Evolutionary conservation across 2,797 vertebrate genomes (phyloP), one percentile per base, ranked within the genome.

Genomic region (Passerculus sandwichensis): DNA sequence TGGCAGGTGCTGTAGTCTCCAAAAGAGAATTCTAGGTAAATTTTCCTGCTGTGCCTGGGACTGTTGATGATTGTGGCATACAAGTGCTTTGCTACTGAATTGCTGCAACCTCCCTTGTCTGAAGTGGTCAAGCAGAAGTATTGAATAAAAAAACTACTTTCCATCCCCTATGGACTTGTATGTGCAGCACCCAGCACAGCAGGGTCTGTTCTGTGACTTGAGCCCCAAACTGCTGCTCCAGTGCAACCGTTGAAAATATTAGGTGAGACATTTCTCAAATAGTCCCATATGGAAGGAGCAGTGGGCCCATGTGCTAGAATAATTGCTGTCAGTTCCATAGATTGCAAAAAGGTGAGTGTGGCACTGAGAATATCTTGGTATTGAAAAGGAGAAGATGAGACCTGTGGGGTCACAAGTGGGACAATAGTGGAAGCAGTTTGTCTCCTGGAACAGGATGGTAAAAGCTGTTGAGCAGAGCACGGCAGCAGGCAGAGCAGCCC

Each of bases 351-450:
- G 11, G 17, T 56, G 34, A 73, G 20, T 17, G 30, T 67, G 83
- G 76, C 71, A 61, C 57, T 61, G 56, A 84, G 50, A 90, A 26
- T 34, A 54, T 34, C 32, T 51, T 2, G 0, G 38, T 91, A 64
- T 70, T 93, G 84, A 80, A 85, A 81, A 64, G 59, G 50, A 80
- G 69, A 70, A 76, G 59, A 72, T 86, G 62, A 92, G n/a, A 91
- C 56, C 73, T 85, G 3, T 57, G 36, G 51, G 56, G 44, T 85
- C 79, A 81, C 50, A 59, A 69, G 81, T 0, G 0, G 75, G n/a
- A 92, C 81, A 91, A 36, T 67, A 86, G 66, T 26, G 59, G 71
- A 88, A 95, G 57, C 45, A 86, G 64, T 96, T 91, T 89, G 21
- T 76, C 77, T 91, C 23, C 66, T 94, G 67, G 88, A 9, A 1